Evolutionary conservation across 1,140 invertebrate genomes (phyloP), one percentile per base, ranked within the genome.

Genomic region (Neodiprion fabricii): DNA sequence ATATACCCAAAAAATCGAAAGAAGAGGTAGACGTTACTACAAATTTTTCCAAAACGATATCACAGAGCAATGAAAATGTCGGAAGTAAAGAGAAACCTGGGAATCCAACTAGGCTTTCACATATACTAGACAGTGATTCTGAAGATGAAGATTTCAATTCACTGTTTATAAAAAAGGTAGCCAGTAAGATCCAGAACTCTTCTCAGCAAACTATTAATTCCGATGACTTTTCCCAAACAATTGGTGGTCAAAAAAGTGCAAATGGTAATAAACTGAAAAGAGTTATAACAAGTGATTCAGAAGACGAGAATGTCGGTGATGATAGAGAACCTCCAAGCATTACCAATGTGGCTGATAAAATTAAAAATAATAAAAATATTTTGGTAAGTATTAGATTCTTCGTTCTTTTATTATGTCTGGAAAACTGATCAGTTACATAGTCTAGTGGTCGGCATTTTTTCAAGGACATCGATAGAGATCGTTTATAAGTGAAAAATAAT

Each of bases 201-300:
- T 28, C 61, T 28, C 17, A 5, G 28, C 12, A 71, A 47, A 74
- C 28, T 74, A n/a, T 9, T 47, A 14, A 65, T 7, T 11, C 65
- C 65, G 23, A 21, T 23, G 14, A 21, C 21, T 11, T 66, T 47
- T 74, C 70, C n/a, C 17, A 75, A 74, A 23, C 11, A 68, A 61
- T 73, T 50, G 14, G 75, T 67, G 68, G 74, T 7, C 0, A 75
- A 70, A 71, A 61, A 50, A 61, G n/a, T n/a, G 73, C 71, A 7
- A 76, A 2, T 1, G 17, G 40, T 21, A 23, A 21, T 61, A 77
- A 53, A 12, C 23, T 21, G 1, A 40, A 40, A 47, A 73, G 12
- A 61, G 7, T 79, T 28, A 48, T 80, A 14, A 79, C 81, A 21
- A 79, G 74, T 12, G 79, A 83, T 68, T 80, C 78, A 14, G 77